phyloP scores from a whole-genome alignment of 2,888 invertebrate genomes.

The Brenthis daphne region DNA sequence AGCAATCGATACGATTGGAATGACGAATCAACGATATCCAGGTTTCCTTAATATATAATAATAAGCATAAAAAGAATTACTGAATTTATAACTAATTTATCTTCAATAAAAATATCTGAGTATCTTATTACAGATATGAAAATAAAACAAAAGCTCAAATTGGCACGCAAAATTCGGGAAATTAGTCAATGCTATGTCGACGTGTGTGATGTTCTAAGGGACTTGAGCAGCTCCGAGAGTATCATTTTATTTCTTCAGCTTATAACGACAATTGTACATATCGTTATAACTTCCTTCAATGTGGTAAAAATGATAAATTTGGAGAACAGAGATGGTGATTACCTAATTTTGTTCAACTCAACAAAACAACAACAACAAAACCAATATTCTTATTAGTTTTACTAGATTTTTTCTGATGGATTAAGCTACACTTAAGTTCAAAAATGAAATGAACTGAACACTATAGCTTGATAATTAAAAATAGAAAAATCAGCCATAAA shows the following conservation, averaged over 20 bases:
- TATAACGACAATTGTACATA: not conserved
- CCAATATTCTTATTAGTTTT: too few species aligned
- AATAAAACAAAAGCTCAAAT: not conserved
- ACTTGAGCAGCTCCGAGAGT: not conserved
- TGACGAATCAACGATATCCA: not conserved
- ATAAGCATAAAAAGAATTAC: not conserved
- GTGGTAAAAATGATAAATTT: not conserved
- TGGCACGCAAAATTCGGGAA: not conserved
- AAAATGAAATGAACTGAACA: too few species aligned
- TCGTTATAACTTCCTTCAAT: not conserved
- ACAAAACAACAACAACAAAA: too few species aligned
- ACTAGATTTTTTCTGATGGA: too few species aligned
- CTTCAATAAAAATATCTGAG: too few species aligned
- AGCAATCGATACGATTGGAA: not conserved
- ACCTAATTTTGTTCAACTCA: not conserved
- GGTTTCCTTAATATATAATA: not conserved
- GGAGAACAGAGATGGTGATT: not conserved
- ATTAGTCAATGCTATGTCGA: not conserved
- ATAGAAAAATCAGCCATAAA: too few species aligned
- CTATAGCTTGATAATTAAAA: too few species aligned
- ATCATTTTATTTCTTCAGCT: not conserved
- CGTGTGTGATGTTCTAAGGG: not conserved
- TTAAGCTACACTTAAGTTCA: too few species aligned
- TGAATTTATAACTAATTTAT: not conserved
- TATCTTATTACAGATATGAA: not conserved